Conservation (phyloP, 2,797 vertebrate genomes). For the Hipposideros larvatus region DNA sequence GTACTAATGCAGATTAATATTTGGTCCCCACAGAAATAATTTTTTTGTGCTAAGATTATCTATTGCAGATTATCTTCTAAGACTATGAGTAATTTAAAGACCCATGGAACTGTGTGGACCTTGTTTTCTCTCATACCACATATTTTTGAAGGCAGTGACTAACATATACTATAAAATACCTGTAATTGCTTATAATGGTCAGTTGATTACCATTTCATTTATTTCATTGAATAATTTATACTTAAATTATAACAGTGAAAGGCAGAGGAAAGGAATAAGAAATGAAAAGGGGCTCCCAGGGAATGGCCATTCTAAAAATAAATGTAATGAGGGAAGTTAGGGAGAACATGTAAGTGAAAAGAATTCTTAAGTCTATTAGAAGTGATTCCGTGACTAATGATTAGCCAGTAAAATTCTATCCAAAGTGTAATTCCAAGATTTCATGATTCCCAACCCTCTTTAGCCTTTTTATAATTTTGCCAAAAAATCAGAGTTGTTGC, state of each 20-base stretch:
- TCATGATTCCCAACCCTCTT: slow-evolving; percentile 52
- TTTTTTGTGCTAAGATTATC: neutral
- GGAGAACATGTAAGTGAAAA: slow-evolving; percentile 47
- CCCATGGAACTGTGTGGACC: neutral
- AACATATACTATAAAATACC: neutral
- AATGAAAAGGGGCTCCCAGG: neutral
- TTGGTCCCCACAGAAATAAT: neutral
- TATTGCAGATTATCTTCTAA: neutral
- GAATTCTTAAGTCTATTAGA: slow-evolving; percentile 71
- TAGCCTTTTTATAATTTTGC: slow-evolving; percentile 71
- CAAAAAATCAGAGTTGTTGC: slow-evolving; percentile 53
- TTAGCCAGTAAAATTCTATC: slow-evolving; percentile 62
- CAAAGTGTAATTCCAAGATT: slow-evolving; percentile 67
- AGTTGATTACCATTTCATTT: neutral
- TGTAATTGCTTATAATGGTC: neutral
- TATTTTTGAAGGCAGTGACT: neutral
- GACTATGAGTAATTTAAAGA: neutral
- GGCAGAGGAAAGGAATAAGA: neutral
- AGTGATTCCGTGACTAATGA: slow-evolving; percentile 8
- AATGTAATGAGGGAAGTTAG: neutral
- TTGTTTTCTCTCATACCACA: neutral
- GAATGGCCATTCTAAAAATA: slow-evolving; percentile 61
- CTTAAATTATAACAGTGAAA: neutral
- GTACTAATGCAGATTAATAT: neutral
- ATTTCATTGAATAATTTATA: slow-evolving; percentile 20